Conservation (phyloP, 2,113 vertebrate species). For the Thamnaconus septentrionalis region DNA sequence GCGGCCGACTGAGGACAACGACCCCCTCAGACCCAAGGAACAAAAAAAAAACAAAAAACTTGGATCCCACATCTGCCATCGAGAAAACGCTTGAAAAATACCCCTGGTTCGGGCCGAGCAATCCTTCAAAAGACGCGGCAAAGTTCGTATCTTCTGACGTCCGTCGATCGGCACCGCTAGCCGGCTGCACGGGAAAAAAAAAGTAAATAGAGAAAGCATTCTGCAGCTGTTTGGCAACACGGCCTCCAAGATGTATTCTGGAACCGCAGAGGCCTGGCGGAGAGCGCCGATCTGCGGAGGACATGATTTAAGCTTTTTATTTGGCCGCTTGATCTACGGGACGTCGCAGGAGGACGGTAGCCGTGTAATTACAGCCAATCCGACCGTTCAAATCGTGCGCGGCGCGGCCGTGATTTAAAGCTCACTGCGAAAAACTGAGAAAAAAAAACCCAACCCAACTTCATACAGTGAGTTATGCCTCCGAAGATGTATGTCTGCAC, state of each 20-base stretch:
- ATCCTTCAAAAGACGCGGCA: background rate
- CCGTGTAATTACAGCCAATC: slow-evolving; percentile 55
- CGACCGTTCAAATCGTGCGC: slow-evolving; percentile 29
- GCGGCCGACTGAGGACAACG: background rate
- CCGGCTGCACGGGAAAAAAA: slow-evolving; percentile 3
- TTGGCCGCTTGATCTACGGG: slow-evolving; percentile 36
- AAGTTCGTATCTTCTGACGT: background rate
- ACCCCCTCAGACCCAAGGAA: too few relatives aligned
- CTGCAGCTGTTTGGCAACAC: slow-evolving; percentile 26
- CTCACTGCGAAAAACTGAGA: slow-evolving; percentile 35
- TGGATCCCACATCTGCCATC: background rate
- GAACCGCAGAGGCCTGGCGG: slow-evolving; percentile 51
- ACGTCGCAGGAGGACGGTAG: slow-evolving; percentile 38
- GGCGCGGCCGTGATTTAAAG: slow-evolving; percentile 46
- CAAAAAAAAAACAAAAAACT: background rate
- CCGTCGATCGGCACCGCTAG: background rate
- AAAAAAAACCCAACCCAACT: background rate
- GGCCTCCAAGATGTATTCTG: slow-evolving; percentile 27
- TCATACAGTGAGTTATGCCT: slow-evolving; percentile 40
- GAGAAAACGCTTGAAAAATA: background rate
- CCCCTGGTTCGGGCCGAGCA: background rate
- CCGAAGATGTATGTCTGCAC: slow-evolving; percentile 19
- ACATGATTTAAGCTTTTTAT: slow-evolving; percentile 44
- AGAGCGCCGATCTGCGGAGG: slow-evolving; percentile 27
- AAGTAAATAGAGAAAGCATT: slow-evolving; percentile 25